Evolutionary conservation across 2,113 vertebrate genomes (phyloP).

Genomic region (Albula goreensis): DNA sequence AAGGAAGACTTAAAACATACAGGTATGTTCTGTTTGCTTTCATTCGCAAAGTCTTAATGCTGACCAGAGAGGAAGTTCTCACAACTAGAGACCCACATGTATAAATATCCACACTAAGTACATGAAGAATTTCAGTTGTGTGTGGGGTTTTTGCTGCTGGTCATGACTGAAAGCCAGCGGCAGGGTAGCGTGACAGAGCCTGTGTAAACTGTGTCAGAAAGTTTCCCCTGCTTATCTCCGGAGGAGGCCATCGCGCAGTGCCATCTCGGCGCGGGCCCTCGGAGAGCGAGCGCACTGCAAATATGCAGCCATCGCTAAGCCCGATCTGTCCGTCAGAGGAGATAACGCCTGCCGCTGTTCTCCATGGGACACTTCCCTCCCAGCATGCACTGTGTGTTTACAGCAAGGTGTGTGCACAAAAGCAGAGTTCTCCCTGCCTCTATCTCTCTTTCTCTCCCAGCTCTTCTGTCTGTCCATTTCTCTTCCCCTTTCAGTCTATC

Average conservation of each 20-base stretch:
- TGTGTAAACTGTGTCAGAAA: neutral
- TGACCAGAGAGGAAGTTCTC: too few species aligned
- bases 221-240: neutral
- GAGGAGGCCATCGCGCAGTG: neutral
- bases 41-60: too few species aligned
- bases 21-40: too few species aligned
- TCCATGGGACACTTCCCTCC: neutral
- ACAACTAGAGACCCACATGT: too few species aligned
- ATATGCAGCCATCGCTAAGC: neutral
- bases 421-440: too few species aligned
- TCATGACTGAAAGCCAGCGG: neutral
- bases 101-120: too few species aligned
- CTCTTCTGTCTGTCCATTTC: too few species aligned
- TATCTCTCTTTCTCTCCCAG: too few species aligned
- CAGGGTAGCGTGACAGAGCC: neutral
- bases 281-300: neutral
- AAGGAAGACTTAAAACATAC: too few species aligned
- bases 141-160: neutral
- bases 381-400: neutral
- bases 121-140: neutral
- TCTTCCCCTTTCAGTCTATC: too few species aligned
- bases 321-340: neutral
- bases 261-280: neutral
- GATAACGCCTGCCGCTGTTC: neutral
- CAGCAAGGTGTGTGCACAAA: too few species aligned